A percentile compares a stretch with the other conserved stretches of the same genome.
These are phyloP conservation scores for Lymantria monacha DNA, from an alignment of 2,888 invertebrate species.

Conservation along the genomic window DNA sequence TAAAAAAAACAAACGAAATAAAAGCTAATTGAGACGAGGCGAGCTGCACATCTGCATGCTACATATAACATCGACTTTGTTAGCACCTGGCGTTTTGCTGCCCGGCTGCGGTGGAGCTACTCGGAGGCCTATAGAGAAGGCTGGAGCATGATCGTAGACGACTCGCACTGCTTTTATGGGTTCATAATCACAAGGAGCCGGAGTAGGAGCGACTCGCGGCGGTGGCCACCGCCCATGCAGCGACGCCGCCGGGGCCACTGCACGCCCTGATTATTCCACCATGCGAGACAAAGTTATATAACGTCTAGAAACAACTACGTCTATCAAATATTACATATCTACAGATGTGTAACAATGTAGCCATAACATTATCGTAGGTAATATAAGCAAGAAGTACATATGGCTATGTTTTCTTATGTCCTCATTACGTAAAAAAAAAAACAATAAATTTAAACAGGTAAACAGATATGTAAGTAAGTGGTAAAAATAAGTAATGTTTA, in stretches of 20 bases:
- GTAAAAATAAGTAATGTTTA: too few relatives aligned
- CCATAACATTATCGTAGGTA: too few relatives aligned
- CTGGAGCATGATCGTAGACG: constrained; percentile 80
- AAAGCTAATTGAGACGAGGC: constrained; percentile 8
- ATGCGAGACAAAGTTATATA: constrained; percentile 22
- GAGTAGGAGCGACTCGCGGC: constrained; percentile 85
- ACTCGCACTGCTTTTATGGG: constrained; percentile 86
- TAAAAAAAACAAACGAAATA: constrained; percentile 3
- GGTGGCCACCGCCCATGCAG: constrained; percentile 91
- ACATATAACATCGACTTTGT: constrained; percentile 11
- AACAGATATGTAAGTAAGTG: too few relatives aligned
- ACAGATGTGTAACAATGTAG: too few relatives aligned
- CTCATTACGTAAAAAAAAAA: too few relatives aligned
- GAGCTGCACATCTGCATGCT: constrained; percentile 17
- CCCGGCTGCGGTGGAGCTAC: constrained; percentile 70
- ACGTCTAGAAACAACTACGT: constrained; percentile 6
- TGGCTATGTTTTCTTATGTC: too few relatives aligned
- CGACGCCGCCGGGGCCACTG: constrained; percentile 89
- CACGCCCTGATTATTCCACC: constrained; percentile 73
- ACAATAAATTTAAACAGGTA: too few relatives aligned
- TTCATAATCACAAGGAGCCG: constrained; percentile 95
- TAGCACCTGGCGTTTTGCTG: constrained; percentile 79
- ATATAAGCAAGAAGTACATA: too few relatives aligned
- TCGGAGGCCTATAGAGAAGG: constrained; percentile 84
- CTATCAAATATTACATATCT: background rate